Conservation (phyloP, 1,140 invertebrate genomes). For the Trichonephila clavata region DNA sequence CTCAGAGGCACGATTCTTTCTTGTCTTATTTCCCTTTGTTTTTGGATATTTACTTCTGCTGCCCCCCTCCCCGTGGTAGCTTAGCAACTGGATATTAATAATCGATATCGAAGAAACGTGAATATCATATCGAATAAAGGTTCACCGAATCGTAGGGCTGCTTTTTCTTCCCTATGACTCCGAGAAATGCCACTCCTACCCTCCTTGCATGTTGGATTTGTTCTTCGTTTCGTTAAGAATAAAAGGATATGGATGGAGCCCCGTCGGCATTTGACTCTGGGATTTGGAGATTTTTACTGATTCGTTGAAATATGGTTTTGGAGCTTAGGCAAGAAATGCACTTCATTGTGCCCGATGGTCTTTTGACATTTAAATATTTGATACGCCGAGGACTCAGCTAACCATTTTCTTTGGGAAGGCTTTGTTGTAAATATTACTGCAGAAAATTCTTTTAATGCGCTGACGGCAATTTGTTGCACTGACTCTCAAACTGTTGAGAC, state of each 20-base stretch:
- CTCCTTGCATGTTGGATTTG: background rate
- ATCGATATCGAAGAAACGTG: slow-evolving; percentile 29
- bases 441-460: no score
- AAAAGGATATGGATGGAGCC: background rate
- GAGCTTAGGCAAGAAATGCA: no score
- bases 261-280: no score
- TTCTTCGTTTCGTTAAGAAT: background rate
- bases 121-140: slow-evolving; percentile 4
- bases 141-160: background rate
- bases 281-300: no score
- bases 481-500: no score
- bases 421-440: no score
- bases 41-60: slow-evolving; percentile 15
- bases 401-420: no score
- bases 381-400: no score
- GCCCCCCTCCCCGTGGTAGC: background rate
- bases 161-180: background rate
- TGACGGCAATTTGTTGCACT: no score
- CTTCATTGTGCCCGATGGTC: no score
- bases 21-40: background rate
- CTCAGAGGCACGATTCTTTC: slow-evolving; percentile 13
- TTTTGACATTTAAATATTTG: no score
- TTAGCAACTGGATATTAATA: slow-evolving; percentile 51
- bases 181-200: background rate
- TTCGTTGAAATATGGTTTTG: no score